Evolutionary conservation across 2,113 vertebrate genomes (phyloP).

Genomic region (Apteryx owenii): DNA sequence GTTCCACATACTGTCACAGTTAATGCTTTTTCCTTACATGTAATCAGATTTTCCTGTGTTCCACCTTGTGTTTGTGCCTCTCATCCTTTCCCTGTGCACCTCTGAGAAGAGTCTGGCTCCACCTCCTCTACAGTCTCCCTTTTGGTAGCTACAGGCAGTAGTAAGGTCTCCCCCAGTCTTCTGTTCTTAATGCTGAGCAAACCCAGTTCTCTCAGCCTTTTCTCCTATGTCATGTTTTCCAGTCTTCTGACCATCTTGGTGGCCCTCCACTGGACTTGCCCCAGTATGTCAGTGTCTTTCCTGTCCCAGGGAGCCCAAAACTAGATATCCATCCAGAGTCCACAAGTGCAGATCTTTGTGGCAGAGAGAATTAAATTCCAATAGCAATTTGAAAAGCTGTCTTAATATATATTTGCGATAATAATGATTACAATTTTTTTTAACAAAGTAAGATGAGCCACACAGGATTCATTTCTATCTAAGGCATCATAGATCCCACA

Average conservation of each 20-base stretch:
- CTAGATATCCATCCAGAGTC: neutral
- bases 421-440: neutral
- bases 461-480: neutral
- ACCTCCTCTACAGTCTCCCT: neutral
- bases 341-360: neutral
- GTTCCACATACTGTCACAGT: neutral
- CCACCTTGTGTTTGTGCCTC: neutral
- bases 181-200: neutral
- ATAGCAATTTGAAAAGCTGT: neutral
- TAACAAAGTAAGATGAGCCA: neutral
- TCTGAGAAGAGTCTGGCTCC: neutral
- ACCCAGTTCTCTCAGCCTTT: neutral
- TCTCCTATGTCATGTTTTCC: accelerated
- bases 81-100: neutral
- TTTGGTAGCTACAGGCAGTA: neutral
- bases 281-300: neutral
- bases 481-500: neutral
- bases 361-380: neutral
- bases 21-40: neutral
- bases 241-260: neutral
- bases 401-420: neutral
- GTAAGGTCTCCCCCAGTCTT: accelerated
- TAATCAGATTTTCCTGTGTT: neutral
- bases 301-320: neutral
- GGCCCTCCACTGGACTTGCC: neutral